A percentile compares a stretch with the other conserved stretches of the same genome.
Conservation (phyloP, 2,797 vertebrate genomes). For the Morus bassanus region DNA sequence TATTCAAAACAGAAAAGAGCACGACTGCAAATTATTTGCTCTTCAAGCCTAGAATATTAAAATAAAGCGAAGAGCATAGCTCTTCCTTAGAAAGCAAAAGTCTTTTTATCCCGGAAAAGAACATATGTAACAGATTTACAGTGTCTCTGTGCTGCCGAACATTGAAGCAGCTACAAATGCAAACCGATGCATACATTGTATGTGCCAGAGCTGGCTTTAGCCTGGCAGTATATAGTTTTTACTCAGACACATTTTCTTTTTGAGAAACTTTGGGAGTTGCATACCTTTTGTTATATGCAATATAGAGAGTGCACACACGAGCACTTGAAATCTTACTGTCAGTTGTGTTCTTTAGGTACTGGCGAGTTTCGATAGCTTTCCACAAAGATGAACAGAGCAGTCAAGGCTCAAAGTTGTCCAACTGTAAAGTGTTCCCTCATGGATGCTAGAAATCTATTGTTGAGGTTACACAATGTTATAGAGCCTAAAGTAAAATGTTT, state of each 20-base stretch:
- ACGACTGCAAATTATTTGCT: neutral
- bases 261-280: neutral
- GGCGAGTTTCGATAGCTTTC: neutral
- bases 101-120: neutral
- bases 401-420: neutral
- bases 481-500: conserved; percentile 51
- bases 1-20: neutral
- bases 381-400: neutral
- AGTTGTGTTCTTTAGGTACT: neutral
- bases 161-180: conserved; percentile 23
- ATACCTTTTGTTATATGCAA: neutral
- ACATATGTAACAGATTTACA: conserved; percentile 61
- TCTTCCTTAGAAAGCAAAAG: neutral
- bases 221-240: neutral
- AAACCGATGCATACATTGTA: conserved; percentile 8
- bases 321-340: neutral
- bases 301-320: neutral
- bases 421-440: neutral
- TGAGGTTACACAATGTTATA: conserved; percentile 25
- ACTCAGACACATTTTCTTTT: neutral
- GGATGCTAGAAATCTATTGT: conserved; percentile 38
- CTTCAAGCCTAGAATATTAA: neutral
- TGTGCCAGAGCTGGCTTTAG: neutral
- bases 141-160: neutral
- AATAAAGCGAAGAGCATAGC: neutral